Percentiles rank a stretch among this genome's conserved stretches.
These are phyloP conservation scores for Carcina quercana DNA, from an alignment of 2,888 invertebrate species.

Conservation along the genomic window DNA sequence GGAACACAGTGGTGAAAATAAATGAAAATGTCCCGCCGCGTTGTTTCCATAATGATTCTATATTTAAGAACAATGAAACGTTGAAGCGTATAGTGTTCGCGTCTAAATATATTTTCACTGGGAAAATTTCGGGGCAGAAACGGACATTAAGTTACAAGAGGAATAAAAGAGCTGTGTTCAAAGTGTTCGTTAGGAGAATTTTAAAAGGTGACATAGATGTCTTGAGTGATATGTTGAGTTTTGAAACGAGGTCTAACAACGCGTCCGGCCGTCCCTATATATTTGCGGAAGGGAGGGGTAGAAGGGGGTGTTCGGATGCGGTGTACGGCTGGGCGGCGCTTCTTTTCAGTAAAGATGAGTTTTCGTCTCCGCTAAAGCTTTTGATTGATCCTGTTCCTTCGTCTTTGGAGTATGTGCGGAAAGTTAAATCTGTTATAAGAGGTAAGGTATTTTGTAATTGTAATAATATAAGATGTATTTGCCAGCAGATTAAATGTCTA, in stretches of 20 bases:
- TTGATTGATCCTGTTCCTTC: constrained; percentile 60
- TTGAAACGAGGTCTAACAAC: constrained; percentile 55
- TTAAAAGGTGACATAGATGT: constrained; percentile 60
- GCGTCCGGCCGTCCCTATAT: constrained; percentile 57
- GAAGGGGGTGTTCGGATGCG: constrained; percentile 30
- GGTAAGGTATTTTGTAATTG: too few relatives aligned
- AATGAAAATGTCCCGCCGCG: constrained; percentile 43
- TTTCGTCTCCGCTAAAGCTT: constrained; percentile 47
- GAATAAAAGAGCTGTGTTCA: constrained; percentile 48
- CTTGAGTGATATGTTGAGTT: constrained; percentile 61
- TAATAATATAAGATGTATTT: too few relatives aligned
- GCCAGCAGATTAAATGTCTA: too few relatives aligned
- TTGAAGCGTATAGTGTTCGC: constrained; percentile 49
- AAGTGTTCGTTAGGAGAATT: constrained; percentile 62
- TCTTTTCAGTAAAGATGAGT: constrained; percentile 43
- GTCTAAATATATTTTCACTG: constrained; percentile 66
- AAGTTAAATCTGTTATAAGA: constrained; percentile 60
- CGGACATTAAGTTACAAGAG: constrained; percentile 36
- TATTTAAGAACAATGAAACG: constrained; percentile 58
- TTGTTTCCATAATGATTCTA: constrained; percentile 52
- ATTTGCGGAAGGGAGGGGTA: constrained; percentile 45
- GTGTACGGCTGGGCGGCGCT: constrained; percentile 49
- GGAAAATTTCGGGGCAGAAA: constrained; percentile 59
- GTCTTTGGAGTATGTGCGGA: constrained; percentile 53
- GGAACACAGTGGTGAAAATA: constrained; percentile 59